Evolutionary conservation across 1,140 invertebrate genomes (phyloP).

Genomic region (Drosophila baimaii): DNA sequence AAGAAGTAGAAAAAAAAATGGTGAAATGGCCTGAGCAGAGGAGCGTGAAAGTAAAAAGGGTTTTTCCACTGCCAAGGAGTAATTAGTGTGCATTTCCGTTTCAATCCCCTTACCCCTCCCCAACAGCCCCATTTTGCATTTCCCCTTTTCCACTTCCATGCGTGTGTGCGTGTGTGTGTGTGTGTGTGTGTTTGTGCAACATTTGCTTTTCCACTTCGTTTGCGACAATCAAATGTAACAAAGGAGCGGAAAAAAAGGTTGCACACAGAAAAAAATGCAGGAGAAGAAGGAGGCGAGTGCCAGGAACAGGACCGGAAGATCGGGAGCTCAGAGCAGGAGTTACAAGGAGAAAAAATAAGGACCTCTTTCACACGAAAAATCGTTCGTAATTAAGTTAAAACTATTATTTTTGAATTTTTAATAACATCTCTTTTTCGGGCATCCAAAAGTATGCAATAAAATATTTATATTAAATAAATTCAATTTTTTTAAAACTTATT

Average conservation of each 20-base stretch:
- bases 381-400: too few relatives aligned
- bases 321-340: not conserved
- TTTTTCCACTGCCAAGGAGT: conserved; percentile 60
- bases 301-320: conserved; percentile 13
- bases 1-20: conserved; percentile 42
- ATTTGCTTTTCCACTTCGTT: conserved; percentile 81
- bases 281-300: not conserved
- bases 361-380: too few relatives aligned
- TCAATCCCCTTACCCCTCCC: not conserved
- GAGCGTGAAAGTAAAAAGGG: conserved; percentile 57
- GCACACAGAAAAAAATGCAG: conserved; percentile 24
- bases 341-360: not conserved
- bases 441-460: not conserved
- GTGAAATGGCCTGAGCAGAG: conserved; percentile 43
- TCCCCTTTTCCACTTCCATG: conserved; percentile 16
- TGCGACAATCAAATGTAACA: conserved; percentile 80
- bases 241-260: conserved; percentile 61
- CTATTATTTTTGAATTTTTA: too few relatives aligned
- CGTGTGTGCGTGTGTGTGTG: conserved; percentile 48
- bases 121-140: not conserved
- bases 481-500: too few relatives aligned
- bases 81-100: conserved; percentile 79
- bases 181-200: conserved; percentile 56
- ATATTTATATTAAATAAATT: too few relatives aligned
- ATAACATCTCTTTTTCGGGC: too few relatives aligned